phyloP scores from a whole-genome alignment of 2,888 invertebrate species.

The Scaptomyza tumidula region DNA sequence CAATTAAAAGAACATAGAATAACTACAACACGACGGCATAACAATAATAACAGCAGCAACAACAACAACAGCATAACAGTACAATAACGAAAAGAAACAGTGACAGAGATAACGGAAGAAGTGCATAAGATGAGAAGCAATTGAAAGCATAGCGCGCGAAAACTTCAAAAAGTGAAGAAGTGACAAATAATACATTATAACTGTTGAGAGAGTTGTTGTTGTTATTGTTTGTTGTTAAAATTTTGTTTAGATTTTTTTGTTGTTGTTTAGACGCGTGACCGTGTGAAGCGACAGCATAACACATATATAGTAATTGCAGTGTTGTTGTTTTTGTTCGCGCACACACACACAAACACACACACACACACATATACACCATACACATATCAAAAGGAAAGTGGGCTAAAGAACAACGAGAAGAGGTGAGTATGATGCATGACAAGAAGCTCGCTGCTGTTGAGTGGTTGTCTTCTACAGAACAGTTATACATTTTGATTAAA shows the following conservation, averaged over 20 bases:
- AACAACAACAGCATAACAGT: constrained; percentile 14
- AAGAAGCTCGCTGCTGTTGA: constrained; percentile 15
- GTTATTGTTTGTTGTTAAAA: constrained; percentile 27
- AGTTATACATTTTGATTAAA: constrained; percentile 11
- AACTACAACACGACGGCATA: constrained; percentile 50
- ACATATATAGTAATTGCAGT: constrained; percentile 17
- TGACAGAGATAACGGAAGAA: constrained; percentile 25
- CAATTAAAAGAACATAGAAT: constrained; percentile 27
- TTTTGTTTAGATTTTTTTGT: constrained; percentile 42
- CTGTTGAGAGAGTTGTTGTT: constrained; percentile 15
- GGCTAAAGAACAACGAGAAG: constrained; percentile 49
- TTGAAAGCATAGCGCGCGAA: constrained; percentile 42
- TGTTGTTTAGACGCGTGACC: constrained; percentile 31
- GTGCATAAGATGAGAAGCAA: constrained; percentile 4
- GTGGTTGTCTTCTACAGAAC: constrained; percentile 9
- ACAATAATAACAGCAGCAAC: constrained; percentile 31
- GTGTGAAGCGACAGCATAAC: constrained; percentile 6
- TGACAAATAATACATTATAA: constrained; percentile 24
- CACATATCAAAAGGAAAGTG: constrained; percentile 54
- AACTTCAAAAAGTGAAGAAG: constrained; percentile 19
- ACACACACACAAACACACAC: constrained; percentile 22
- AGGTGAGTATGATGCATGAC: constrained; percentile 45
- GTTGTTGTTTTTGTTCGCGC: constrained; percentile 24
- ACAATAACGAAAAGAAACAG: constrained; percentile 2
- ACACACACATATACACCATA: constrained; percentile 20